Evolutionary conservation across 1,140 invertebrate genomes (phyloP).

Genomic region (Micrasema minimum): DNA sequence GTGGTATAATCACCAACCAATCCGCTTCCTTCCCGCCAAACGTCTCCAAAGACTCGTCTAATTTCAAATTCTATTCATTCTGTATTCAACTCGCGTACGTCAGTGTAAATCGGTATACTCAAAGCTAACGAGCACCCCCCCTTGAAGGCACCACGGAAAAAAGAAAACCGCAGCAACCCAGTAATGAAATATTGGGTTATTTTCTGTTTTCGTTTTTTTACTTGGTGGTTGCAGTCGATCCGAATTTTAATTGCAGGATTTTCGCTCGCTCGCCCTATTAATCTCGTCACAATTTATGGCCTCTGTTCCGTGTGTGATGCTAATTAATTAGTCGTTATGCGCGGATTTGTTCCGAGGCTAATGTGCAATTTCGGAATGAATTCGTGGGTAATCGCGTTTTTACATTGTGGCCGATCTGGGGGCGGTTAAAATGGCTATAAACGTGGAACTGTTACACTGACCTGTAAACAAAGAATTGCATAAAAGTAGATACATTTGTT

Average conservation of each 20-base stretch:
- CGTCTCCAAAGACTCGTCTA: constrained; percentile 51
- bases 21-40: constrained; percentile 19
- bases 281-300: constrained; percentile 41
- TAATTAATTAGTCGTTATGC: constrained; percentile 52
- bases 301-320: constrained; percentile 23
- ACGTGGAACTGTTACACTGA: neutral
- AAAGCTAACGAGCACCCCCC: neutral
- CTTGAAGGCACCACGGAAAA: constrained; percentile 6
- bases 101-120: constrained; percentile 26
- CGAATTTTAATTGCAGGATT: neutral
- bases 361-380: constrained; percentile 32
- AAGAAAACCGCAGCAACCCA: neutral
- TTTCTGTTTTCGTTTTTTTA: neutral
- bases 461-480: too few relatives aligned
- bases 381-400: constrained; percentile 19
- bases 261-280: constrained; percentile 18
- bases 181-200: neutral
- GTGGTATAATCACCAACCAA: constrained; percentile 50
- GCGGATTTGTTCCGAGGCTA: constrained; percentile 44
- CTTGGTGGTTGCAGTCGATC: neutral
- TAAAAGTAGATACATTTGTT: too few relatives aligned
- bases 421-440: constrained; percentile 31
- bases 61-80: constrained; percentile 53
- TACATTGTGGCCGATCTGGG: constrained; percentile 30
- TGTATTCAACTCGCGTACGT: constrained; percentile 45